Percentiles rank a stretch among this genome's conserved stretches.
Evolutionary conservation across 1,140 invertebrate species (phyloP).

Genomic region (Diprion similis): DNA sequence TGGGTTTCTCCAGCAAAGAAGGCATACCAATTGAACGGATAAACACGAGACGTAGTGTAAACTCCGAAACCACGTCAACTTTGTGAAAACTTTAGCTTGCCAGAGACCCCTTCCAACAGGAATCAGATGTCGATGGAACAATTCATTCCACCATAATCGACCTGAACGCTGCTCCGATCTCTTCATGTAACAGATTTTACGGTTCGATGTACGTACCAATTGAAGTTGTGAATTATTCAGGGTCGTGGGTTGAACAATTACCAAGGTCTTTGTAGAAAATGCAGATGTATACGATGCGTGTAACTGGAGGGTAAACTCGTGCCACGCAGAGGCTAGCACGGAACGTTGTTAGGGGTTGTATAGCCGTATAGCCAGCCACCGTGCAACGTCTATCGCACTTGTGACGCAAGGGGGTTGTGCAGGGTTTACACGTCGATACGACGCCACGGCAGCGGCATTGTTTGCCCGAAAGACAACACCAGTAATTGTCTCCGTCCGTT

Average conservation of each 20-base stretch:
- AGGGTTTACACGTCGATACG: background rate
- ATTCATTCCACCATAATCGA: no score
- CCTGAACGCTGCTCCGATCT: no score
- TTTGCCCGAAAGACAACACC: conserved; percentile 13
- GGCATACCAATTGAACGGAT: no score
- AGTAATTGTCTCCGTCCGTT: background rate
- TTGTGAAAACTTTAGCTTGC: no score
- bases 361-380: background rate
- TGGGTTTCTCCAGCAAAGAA: no score
- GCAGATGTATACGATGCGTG: background rate
- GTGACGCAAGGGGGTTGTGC: no score
- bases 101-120: no score
- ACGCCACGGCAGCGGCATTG: conserved; percentile 1
- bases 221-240: background rate
- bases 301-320: background rate
- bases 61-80: no score
- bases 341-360: background rate
- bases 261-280: background rate
- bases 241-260: background rate
- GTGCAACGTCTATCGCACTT: background rate
- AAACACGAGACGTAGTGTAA: no score
- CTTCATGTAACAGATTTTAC: no score
- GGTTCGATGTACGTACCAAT: no score
- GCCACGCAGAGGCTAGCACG: conserved; percentile 3
- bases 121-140: no score